These are phyloP conservation scores for Rhea americana DNA, from an alignment of 2,113 vertebrate genomes.

Conservation along the genomic window DNA sequence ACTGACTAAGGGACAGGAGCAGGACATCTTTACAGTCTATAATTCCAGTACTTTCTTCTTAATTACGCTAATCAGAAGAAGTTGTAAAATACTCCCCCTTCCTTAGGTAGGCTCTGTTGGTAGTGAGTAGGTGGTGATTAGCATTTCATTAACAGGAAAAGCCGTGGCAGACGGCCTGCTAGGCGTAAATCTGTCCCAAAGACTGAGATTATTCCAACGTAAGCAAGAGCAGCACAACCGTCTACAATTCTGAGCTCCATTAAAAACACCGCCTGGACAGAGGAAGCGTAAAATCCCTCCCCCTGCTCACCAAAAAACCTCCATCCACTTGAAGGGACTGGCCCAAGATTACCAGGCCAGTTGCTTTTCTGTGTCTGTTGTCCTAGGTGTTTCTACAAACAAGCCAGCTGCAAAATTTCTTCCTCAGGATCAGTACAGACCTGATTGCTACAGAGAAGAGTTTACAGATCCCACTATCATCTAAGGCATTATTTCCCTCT, in stretches of 20 bases:
- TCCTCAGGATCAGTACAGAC: background rate
- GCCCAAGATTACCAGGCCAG: background rate
- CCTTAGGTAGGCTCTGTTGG: background rate
- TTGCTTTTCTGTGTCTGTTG: background rate
- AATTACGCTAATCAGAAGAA: background rate
- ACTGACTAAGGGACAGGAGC: background rate
- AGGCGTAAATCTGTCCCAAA: background rate
- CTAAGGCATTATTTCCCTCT: background rate
- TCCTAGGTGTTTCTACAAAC: background rate
- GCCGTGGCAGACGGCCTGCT: background rate
- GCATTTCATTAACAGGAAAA: background rate
- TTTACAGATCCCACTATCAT: background rate
- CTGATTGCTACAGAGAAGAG: background rate
- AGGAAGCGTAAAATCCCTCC: background rate
- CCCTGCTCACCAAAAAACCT: background rate
- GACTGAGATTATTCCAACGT: background rate
- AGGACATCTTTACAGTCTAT: background rate
- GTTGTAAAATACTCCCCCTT: background rate
- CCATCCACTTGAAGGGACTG: background rate
- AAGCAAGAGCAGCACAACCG: background rate
- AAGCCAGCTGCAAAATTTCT: background rate
- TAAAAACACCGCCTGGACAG: fast-evolving
- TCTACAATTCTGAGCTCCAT: background rate
- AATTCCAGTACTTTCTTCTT: background rate
- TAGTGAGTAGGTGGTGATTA: background rate